These are phyloP conservation scores for Torymus auratus DNA, from an alignment of 2,888 invertebrate species.

Conservation along the genomic window DNA sequence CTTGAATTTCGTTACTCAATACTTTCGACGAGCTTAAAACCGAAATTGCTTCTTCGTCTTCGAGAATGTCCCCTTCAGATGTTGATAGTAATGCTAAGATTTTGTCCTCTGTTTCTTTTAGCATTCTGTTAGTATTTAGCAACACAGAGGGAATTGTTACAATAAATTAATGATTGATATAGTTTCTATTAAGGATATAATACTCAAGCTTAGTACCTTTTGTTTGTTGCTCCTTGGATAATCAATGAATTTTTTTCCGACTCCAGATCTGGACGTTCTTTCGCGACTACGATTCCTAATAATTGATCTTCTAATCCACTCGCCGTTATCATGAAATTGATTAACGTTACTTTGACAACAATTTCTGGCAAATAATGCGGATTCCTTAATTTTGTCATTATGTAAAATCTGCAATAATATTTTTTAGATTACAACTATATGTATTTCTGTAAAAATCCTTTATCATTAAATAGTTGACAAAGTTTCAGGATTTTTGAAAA, in stretches of 20 bases:
- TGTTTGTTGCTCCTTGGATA: slow-evolving; percentile 91
- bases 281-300: slow-evolving; percentile 92
- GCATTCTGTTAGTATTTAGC: slow-evolving; percentile 76
- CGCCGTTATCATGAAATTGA: slow-evolving; percentile 95
- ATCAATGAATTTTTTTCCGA: slow-evolving; percentile 93
- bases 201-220: slow-evolving; percentile 75
- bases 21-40: slow-evolving; percentile 92
- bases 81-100: slow-evolving; percentile 88
- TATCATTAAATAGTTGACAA: too few relatives aligned
- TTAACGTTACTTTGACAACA: slow-evolving; percentile 91
- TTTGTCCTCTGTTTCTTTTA: slow-evolving; percentile 94
- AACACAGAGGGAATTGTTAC: too few relatives aligned
- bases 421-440: not conserved
- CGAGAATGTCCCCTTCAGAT: slow-evolving; percentile 88
- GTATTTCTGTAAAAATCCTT: too few relatives aligned
- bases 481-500: not conserved
- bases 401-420: slow-evolving; percentile 84
- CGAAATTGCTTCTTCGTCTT: slow-evolving; percentile 93
- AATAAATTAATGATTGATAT: too few relatives aligned
- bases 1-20: slow-evolving; percentile 92
- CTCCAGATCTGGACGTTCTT: slow-evolving; percentile 94
- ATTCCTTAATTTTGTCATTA: slow-evolving; percentile 94
- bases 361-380: slow-evolving; percentile 97
- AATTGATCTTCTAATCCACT: slow-evolving; percentile 93
- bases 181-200: not conserved